phyloP scores from a whole-genome alignment of 2,113 vertebrate species.

The Tilapia sparmanii region DNA sequence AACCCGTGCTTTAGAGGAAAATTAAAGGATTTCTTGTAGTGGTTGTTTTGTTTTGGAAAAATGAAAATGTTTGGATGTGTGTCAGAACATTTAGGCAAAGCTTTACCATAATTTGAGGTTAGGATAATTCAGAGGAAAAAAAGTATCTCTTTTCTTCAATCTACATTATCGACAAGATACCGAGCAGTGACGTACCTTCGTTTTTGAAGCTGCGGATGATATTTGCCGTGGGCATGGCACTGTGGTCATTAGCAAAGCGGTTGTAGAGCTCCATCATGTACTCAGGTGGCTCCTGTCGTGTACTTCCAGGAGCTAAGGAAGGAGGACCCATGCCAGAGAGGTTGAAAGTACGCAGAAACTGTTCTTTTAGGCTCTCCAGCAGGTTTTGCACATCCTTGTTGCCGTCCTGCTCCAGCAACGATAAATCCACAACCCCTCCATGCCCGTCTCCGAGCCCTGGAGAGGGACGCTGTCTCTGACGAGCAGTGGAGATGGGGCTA shows the following conservation, averaged over 20 bases:
- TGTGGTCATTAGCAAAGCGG: slow-evolving; percentile 88
- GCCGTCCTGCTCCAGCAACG: slow-evolving; percentile 79
- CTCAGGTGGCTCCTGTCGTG: slow-evolving; percentile 86
- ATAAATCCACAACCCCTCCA: slow-evolving; percentile 81
- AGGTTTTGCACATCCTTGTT: slow-evolving; percentile 81
- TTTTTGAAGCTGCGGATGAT: slow-evolving; percentile 97
- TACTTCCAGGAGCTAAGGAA: slow-evolving; percentile 48
- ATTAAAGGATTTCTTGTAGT: neutral
- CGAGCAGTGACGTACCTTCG: slow-evolving; percentile 77
- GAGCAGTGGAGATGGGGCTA: slow-evolving; percentile 80
- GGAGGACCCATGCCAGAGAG: slow-evolving; percentile 78
- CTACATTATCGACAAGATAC: neutral
- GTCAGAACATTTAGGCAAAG: neutral
- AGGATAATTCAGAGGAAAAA: neutral
- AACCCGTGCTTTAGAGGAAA: neutral
- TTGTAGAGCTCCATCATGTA: slow-evolving; percentile 99
- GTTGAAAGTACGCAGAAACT: slow-evolving; percentile 88
- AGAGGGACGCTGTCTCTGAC: slow-evolving; percentile 70
- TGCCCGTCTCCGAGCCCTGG: slow-evolving; percentile 78
- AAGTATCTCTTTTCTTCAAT: neutral
- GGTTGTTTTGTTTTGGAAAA: neutral
- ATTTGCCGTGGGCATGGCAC: slow-evolving; percentile 87
- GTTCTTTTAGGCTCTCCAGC: slow-evolving; percentile 84
- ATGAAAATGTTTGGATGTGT: neutral
- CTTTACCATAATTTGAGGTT: neutral